A percentile compares a stretch with the other conserved stretches of the same genome.
Conservation (phyloP, 2,888 invertebrate genomes). For the Parnassius orleans region DNA sequence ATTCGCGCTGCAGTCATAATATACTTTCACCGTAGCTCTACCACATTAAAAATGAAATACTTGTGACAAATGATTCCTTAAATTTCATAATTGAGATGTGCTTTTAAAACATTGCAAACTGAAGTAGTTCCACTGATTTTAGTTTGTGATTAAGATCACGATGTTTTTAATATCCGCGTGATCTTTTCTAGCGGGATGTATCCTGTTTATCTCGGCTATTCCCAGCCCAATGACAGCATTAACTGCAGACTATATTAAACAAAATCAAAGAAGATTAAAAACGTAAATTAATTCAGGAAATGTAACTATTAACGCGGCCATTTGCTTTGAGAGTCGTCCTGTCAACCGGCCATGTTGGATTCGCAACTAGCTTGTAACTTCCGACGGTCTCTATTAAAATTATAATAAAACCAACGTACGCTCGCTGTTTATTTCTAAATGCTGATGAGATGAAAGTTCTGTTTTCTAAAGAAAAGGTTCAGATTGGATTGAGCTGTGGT, state of each 20-base stretch:
- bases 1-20: too few species aligned
- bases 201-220: conserved; percentile 17
- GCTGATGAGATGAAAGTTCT: not conserved
- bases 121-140: conserved; percentile 15
- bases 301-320: conserved; percentile 40
- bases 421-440: conserved; percentile 12
- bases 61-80: too few species aligned
- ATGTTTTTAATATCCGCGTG: conserved; percentile 9
- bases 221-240: conserved; percentile 13
- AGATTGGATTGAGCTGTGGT: not conserved
- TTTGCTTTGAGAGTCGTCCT: conserved; percentile 40
- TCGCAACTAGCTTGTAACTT: conserved; percentile 39
- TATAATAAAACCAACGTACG: conserved; percentile 35
- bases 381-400: conserved; percentile 43
- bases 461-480: conserved; percentile 1
- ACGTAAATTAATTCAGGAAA: conserved; percentile 41
- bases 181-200: conserved; percentile 17
- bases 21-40: too few species aligned
- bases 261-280: conserved; percentile 42
- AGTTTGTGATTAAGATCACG: not conserved
- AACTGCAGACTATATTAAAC: conserved; percentile 23
- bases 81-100: conserved; percentile 1
- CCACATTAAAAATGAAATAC: too few species aligned
- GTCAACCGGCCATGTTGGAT: conserved; percentile 43
- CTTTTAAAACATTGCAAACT: conserved; percentile 5